Evolutionary conservation across 2,113 vertebrate species (phyloP).

Genomic region (cattle (Bos taurus)): ARS-UCD2.0 NC_037336.1:59562001-59562500

Average conservation of each 20-base stretch:
- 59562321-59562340: not conserved
- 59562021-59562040: accelerated
- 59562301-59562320: not conserved
- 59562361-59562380: not conserved
- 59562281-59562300: not conserved
- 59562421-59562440: not conserved
- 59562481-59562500: not conserved
- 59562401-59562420: not conserved
- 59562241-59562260: not conserved
- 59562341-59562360: not conserved
- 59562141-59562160: not conserved
- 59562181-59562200: not conserved
- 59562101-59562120: not conserved
- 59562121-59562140: not conserved
- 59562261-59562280: not conserved
- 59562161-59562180: not conserved
- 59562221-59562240: not conserved
- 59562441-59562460: not conserved
- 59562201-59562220: not conserved
- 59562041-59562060: not conserved
- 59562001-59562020: not conserved
- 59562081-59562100: not conserved
- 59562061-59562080: not conserved
- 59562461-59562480: not conserved
- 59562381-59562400: not conserved